Evolutionary conservation across 2,113 vertebrate species (phyloP).

Genomic region (Poecile atricapillus): DNA sequence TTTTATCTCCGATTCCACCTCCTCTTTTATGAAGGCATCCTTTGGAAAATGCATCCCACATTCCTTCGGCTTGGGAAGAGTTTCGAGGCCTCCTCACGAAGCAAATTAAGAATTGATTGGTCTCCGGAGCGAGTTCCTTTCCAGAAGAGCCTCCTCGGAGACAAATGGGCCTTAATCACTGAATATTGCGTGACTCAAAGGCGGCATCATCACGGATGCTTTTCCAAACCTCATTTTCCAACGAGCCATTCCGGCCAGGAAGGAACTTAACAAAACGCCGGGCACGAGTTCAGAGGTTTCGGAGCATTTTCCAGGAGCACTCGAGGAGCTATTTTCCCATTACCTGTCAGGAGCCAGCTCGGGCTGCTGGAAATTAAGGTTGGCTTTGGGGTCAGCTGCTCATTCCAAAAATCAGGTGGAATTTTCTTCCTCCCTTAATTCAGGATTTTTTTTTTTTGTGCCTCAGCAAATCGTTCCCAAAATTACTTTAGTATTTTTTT

Average conservation of each 20-base stretch:
- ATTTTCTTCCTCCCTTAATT: not conserved
- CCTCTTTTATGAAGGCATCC: not conserved
- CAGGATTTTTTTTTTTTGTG: not conserved
- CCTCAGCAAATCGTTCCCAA: not conserved
- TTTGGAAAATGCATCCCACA: not conserved
- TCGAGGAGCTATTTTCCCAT: not conserved
- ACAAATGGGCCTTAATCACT: not conserved
- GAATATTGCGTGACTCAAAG: not conserved
- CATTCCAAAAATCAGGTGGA: not conserved
- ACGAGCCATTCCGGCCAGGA: not conserved
- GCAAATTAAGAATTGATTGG: conserved; percentile 9
- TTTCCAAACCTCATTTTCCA: conserved; percentile 30
- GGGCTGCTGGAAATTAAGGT: not conserved
- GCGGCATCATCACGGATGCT: not conserved
- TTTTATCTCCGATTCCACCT: not conserved
- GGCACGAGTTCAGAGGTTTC: not conserved
- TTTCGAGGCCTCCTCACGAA: not conserved
- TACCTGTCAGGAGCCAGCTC: not conserved
- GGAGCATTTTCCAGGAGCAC: not conserved
- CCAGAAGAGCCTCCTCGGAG: not conserved
- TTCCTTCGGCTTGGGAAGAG: not conserved
- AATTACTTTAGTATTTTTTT: not conserved
- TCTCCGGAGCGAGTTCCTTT: not conserved
- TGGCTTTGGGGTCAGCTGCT: not conserved
- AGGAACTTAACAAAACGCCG: not conserved